Evolutionary conservation across 2,888 invertebrate species (phyloP).

Genomic region (Troilus luridus): DNA sequence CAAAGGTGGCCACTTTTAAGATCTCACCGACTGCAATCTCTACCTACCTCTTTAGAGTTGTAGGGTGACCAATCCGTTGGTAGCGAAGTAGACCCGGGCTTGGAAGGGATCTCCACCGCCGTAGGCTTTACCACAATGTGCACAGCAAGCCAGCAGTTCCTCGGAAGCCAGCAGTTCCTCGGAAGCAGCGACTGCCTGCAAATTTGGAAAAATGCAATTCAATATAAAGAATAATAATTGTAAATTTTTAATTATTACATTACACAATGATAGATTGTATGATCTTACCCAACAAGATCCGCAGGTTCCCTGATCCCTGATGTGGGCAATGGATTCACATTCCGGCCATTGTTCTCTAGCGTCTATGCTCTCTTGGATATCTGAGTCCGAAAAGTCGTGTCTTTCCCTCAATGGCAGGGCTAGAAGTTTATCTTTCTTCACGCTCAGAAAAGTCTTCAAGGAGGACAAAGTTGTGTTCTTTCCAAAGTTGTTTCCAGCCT

Average conservation of each 20-base stretch:
- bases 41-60: slow-evolving; percentile 74
- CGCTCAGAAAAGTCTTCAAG: slow-evolving; percentile 79
- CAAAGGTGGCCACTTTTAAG: too few relatives aligned
- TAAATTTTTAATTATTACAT: background rate
- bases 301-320: slow-evolving; percentile 89
- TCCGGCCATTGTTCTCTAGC: slow-evolving; percentile 84
- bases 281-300: slow-evolving; percentile 83
- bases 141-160: slow-evolving; percentile 86
- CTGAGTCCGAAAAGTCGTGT: slow-evolving; percentile 68
- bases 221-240: background rate
- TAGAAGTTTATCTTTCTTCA: slow-evolving; percentile 74
- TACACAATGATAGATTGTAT: background rate
- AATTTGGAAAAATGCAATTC: background rate
- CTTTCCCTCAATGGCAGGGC: slow-evolving; percentile 69
- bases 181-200: slow-evolving; percentile 88
- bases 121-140: slow-evolving; percentile 83
- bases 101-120: slow-evolving; percentile 83
- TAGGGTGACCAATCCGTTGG: slow-evolving; percentile 86
- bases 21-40: too few relatives aligned
- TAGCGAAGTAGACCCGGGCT: slow-evolving; percentile 91
- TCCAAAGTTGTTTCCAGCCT: slow-evolving; percentile 83
- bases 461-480: slow-evolving; percentile 74
- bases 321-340: slow-evolving; percentile 86
- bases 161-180: slow-evolving; percentile 87
- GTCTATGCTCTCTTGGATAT: slow-evolving; percentile 84